These are phyloP conservation scores for Procambarus virginalis DNA, from an alignment of 1,140 invertebrate species.

Conservation along the genomic window DNA sequence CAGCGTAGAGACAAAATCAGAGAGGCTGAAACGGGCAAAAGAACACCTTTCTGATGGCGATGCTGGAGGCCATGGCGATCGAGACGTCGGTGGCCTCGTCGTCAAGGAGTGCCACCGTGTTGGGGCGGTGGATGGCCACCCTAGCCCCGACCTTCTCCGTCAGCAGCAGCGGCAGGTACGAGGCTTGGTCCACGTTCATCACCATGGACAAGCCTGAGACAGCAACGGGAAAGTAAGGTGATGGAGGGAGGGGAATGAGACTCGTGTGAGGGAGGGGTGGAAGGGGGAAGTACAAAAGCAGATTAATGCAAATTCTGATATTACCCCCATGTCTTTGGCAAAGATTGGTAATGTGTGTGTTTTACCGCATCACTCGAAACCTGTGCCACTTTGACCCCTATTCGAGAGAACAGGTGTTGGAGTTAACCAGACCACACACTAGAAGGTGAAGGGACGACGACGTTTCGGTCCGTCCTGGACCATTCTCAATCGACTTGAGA, in stretches of 20 bases:
- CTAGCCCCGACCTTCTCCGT: slow-evolving; percentile 43
- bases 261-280: not conserved
- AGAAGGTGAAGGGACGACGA: too few species aligned
- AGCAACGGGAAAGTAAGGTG: not conserved
- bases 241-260: not conserved
- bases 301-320: not conserved
- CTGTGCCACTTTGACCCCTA: too few species aligned
- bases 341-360: not conserved
- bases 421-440: too few species aligned
- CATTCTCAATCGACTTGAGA: too few species aligned
- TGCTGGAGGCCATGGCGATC: slow-evolving; percentile 21
- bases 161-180: slow-evolving; percentile 33
- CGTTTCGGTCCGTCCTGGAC: too few species aligned
- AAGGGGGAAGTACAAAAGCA: too few species aligned
- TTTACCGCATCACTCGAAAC: too few species aligned
- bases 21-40: too few species aligned
- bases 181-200: not conserved
- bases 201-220: slow-evolving; percentile 27
- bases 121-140: slow-evolving; percentile 15
- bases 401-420: too few species aligned
- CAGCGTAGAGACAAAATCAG: too few species aligned
- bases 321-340: not conserved
- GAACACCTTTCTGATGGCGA: slow-evolving; percentile 26
- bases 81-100: slow-evolving; percentile 7
- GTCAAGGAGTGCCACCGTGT: slow-evolving; percentile 7